phyloP scores from a whole-genome alignment of 2,113 vertebrate species.

The Callopanchax toddi region DNA sequence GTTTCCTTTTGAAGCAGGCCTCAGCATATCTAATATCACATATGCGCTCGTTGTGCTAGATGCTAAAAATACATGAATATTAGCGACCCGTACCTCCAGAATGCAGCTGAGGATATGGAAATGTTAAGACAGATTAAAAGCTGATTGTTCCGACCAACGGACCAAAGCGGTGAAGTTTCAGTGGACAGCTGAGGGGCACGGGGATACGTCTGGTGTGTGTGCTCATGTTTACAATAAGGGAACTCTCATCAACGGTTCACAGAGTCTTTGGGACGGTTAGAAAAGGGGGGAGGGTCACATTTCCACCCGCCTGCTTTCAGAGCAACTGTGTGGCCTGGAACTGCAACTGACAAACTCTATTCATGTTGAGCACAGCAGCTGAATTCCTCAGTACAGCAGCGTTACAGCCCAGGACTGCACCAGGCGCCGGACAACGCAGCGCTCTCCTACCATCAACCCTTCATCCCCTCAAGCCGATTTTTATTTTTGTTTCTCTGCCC shows the following conservation, averaged over 20 bases:
- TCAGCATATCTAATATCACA: too few relatives aligned
- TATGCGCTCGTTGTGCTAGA: too few relatives aligned
- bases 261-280: not conserved
- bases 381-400: slow-evolving; percentile 3
- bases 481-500: too few relatives aligned
- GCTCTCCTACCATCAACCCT: too few relatives aligned
- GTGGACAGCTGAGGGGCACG: not conserved
- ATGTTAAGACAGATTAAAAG: not conserved
- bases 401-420: not conserved
- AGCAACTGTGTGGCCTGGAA: slow-evolving; percentile 9
- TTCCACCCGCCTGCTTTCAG: not conserved
- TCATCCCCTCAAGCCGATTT: not conserved
- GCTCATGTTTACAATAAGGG: not conserved
- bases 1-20: not conserved
- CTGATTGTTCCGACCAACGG: not conserved
- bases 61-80: too few relatives aligned
- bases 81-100: not conserved
- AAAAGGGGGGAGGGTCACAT: not conserved
- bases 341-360: slow-evolving; percentile 13
- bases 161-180: not conserved
- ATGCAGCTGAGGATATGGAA: not conserved
- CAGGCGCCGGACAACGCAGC: too few relatives aligned
- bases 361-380: slow-evolving; percentile 1
- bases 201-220: not conserved
- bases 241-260: slow-evolving; percentile 1